Percentiles rank a stretch among this genome's conserved stretches.
These are phyloP conservation scores for Galbula dea DNA, from an alignment of 2,113 vertebrate genomes.

Conservation along the genomic window DNA sequence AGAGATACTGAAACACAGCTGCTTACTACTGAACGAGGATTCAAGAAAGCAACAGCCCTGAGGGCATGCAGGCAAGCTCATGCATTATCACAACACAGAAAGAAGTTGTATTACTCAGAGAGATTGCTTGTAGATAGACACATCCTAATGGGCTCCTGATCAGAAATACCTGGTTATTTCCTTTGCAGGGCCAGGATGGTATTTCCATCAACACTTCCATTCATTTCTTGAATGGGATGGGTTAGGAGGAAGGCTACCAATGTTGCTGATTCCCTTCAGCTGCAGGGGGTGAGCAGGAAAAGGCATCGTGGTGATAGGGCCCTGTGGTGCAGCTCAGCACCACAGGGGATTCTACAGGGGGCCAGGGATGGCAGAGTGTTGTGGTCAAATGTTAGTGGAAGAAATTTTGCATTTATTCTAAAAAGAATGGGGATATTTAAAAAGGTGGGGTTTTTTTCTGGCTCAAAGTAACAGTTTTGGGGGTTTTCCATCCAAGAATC, in stretches of 20 bases:
- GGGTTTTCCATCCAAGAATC: not conserved
- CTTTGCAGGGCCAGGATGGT: not conserved
- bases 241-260: not conserved
- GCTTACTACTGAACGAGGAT: not conserved
- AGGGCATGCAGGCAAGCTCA: not conserved
- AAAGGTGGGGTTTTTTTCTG: not conserved
- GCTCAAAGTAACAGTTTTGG: not conserved
- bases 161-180: not conserved
- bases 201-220: not conserved
- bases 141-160: not conserved
- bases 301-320: rapidly evolving
- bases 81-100: rapidly evolving
- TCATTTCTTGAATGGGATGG: not conserved
- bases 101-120: not conserved
- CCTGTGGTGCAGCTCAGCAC: not conserved
- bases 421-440: not conserved
- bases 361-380: not conserved
- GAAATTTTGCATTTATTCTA: not conserved
- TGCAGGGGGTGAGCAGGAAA: not conserved
- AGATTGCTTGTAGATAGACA: not conserved
- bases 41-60: not conserved
- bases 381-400: not conserved
- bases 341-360: not conserved
- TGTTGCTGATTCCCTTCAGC: not conserved
- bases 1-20: not conserved